Base-by-base conservation (phyloP, 2,797 vertebrate genomes). In the Eulemur rubriventer region DNA sequence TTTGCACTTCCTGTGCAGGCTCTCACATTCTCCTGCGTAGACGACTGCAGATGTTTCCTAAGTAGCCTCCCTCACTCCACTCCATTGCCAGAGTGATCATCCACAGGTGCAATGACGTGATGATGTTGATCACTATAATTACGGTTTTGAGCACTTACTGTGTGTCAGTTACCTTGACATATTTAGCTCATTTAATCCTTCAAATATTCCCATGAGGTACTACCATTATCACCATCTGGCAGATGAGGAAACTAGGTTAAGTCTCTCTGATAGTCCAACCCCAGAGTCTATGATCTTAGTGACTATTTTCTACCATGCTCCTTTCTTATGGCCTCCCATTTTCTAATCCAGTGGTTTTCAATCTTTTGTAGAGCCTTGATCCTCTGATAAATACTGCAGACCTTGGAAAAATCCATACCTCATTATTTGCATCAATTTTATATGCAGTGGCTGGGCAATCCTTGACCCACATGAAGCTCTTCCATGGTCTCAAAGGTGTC, bases 51-150 rank as follows among this genome's bases (percentile, higher is more conserved):
- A 30, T 26, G 33, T 30, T 63, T 72, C 35, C 65, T 8, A 11
- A 61, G 12, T 41, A 33, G n/a, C 35, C 43, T 79, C 78, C n/a
- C 43, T 72, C 35, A 43, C 2, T 1, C 18, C 6, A 57, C 41
- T 67, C 72, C 28, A 7, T 9, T 35, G 50, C 11, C 83, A 52
- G 28, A 8, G 9, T 24, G 35, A 52, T 55, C 65, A 41, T 28
- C 4, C 12, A 30, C 26, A 17, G 4, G 2, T 38, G 4, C 11
- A 12, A 12, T 38, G 38, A 52, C 2, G 2, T n/a, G 2, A 18
- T 38, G 38, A n/a, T 63, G 28, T 12, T 63, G 14, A n/a, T 38
- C 2, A 30, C 30, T 28, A 22, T 33, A 22, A 9, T 70, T n/a
- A 38, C 38, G 20, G 38, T 43, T 50, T 50, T 59, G 61, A 70